Base-by-base conservation (phyloP, 2,797 vertebrate species). In the Hemibagrus guttatus region DNA sequence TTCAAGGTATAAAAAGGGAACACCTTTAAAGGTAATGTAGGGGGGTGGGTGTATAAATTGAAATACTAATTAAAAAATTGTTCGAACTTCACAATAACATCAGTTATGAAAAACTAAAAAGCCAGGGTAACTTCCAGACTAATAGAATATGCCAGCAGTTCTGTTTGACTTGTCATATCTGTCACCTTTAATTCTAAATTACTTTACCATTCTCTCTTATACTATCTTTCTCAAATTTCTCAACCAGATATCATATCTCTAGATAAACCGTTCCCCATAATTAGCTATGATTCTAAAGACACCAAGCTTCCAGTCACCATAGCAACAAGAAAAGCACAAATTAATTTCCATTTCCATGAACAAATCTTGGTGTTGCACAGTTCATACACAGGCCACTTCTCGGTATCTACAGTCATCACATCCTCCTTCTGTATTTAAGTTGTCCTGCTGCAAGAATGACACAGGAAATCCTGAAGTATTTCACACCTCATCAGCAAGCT, bases 301-400 rank as follows among this genome's bases (percentile, higher is more conserved):
- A 79, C 19, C 31, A 80, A 63, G 72, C 19, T 69, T 84, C n/a
- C 72, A 23, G n/a, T 87, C 54, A n/a, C 81, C 81, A 87, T 84
- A 56, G 86, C 81, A 84, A 84, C 86, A 78, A 12, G 12, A 23
- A 69, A 87, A 58, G 49, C 26, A 78, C 81, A 83, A 87, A 78
- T 46, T 13, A 64, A 3, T 66, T 82, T 23, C 39, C n/a, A 26
- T 58, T 63, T 42, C 42, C 28, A 26, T 58, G 31, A 68, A n/a
- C 7, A 11, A 59, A 11, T 28, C 56, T 80, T 42, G 21, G 52
- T 49, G 39, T 26, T 46, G 5, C 11, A 35, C 11, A 49, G 61
- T 19, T 78, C 17, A 42, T 4, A 71, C 21, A 61, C n/a, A 71
- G 56, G 46, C 23, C 26, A 75, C 17, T 49, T 74, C 56, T 49